Conservation (phyloP, 1,140 invertebrate species). For the Leptinotarsa undecemlineata region DNA sequence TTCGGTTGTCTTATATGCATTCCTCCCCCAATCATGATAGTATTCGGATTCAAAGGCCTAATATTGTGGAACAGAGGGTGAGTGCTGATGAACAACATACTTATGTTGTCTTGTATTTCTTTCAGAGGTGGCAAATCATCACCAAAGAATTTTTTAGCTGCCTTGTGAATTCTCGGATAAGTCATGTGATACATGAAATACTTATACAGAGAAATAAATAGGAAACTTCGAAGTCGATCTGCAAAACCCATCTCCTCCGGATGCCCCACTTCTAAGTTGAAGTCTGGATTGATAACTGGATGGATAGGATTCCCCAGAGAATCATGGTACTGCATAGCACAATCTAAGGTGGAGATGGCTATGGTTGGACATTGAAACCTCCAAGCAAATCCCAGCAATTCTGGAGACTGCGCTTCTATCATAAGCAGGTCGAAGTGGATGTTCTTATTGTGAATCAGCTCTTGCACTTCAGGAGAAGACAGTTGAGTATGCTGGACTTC, state of each 20-base stretch:
- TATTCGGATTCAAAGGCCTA: conserved; percentile 12
- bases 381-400: conserved; percentile 40
- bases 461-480: conserved; percentile 49
- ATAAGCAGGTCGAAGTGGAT: conserved; percentile 52
- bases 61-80: conserved; percentile 34
- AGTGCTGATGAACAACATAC: conserved; percentile 26
- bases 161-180: conserved; percentile 43
- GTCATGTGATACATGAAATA: neutral
- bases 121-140: conserved; percentile 40
- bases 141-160: conserved; percentile 55
- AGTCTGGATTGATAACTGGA: conserved; percentile 28
- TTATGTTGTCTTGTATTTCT: conserved; percentile 33
- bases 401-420: conserved; percentile 43
- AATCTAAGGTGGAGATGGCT: conserved; percentile 30
- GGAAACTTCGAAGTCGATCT: conserved; percentile 50
- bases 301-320: conserved; percentile 32
- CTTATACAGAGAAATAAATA: conserved; percentile 15
- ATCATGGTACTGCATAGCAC: conserved; percentile 28
- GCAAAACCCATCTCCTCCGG: conserved; percentile 49
- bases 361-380: conserved; percentile 49
- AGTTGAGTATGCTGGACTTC: neutral
- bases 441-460: conserved; percentile 44
- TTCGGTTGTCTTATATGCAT: conserved; percentile 56
- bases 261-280: conserved; percentile 34
- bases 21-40: conserved; percentile 56